Evolutionary conservation across 2,888 invertebrate species (phyloP).

Genomic region (Nemotelus pantherinus): DNA sequence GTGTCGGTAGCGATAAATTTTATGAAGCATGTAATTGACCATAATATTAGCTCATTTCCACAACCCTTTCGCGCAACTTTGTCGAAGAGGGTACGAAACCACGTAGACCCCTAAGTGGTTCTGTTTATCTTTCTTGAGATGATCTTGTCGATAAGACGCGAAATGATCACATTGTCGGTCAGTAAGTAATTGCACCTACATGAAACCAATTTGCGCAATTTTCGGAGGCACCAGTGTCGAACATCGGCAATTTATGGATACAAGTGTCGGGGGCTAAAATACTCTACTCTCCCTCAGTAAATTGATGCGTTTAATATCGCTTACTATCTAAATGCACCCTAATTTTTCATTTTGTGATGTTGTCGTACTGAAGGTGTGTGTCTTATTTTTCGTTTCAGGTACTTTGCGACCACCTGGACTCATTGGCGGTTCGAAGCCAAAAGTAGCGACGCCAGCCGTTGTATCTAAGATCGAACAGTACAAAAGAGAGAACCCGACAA

Average conservation of each 20-base stretch:
- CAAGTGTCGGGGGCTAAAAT: slow-evolving; percentile 27
- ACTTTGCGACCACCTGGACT: slow-evolving; percentile 89
- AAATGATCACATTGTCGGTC: slow-evolving; percentile 9
- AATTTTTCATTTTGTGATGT: slow-evolving; percentile 30
- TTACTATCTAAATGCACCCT: slow-evolving; percentile 22
- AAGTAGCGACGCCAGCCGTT: slow-evolving; percentile 96
- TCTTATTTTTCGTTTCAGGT: slow-evolving; percentile 67
- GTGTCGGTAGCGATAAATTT: slow-evolving; percentile 47
- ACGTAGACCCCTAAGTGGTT: background rate
- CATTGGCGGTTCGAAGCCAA: slow-evolving; percentile 95
- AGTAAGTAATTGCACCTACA: slow-evolving; percentile 36
- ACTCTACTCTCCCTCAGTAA: slow-evolving; percentile 13
- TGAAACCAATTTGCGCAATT: slow-evolving; percentile 32
- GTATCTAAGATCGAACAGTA: slow-evolving; percentile 98
- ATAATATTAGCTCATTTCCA: slow-evolving; percentile 29
- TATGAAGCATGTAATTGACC: slow-evolving; percentile 49
- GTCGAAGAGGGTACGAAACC: background rate
- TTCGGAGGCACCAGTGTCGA: slow-evolving; percentile 9
- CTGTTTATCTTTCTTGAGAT: slow-evolving; percentile 31
- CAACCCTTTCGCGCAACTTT: slow-evolving; percentile 31
- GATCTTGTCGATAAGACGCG: slow-evolving; percentile 33
- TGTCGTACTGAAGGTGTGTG: background rate
- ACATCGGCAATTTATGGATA: slow-evolving; percentile 1
- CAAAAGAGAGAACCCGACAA: slow-evolving; percentile 97
- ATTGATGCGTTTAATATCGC: slow-evolving; percentile 39